Base-by-base conservation (phyloP, 2,797 vertebrate species). In the Labeo calbasu region DNA sequence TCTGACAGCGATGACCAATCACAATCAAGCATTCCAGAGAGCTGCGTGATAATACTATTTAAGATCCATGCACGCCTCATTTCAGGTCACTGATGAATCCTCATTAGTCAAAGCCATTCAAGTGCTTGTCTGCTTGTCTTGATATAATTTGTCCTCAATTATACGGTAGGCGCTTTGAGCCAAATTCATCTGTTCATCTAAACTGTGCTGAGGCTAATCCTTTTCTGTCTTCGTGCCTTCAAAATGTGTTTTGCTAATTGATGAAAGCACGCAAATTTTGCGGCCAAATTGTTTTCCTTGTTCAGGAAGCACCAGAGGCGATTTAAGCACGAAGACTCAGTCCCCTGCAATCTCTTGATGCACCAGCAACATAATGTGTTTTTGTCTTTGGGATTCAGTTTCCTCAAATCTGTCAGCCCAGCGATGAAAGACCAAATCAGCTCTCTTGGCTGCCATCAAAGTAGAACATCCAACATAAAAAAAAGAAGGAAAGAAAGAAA, bases 81-180 rank as follows among this genome's bases (percentile, higher is more conserved):
- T 86, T 81, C 72, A 85, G 72, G 77, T 78, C 51, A 61, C 36
- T 70, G 79, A 77, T 84, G 75, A 68, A 77, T 32, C 25, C 57
- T 86, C 71, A 86, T 86, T 81, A 89, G 84, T 75, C 79, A 79
- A 77, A 57, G 77, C 68, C 79, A 71, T 80, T 79, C n/a, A 61
- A 83, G 53, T 43, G 72, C 83, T 83, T 83, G 86, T 86, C 80
- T 86, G n/a, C 50, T 83, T 81, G 71, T 83, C 82, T 81, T 86
- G 68, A 87, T 85, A 71, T 86, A 76, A 89, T 87, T 86, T 79
- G 83, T 82, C 73, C 83, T 85, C 77, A 86, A 85, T 86, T 86
- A 85, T 85, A 86, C 13, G 46, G 71, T 9, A 79, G 46, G 50
- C 14, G 77, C 77, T 86, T 83, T 83, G 53, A 84, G 86, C 85